A percentile compares a stretch with the other conserved stretches of the same genome.
Evolutionary conservation across 2,888 invertebrate genomes (phyloP).

Genomic region (Meandrusa payeni): DNA sequence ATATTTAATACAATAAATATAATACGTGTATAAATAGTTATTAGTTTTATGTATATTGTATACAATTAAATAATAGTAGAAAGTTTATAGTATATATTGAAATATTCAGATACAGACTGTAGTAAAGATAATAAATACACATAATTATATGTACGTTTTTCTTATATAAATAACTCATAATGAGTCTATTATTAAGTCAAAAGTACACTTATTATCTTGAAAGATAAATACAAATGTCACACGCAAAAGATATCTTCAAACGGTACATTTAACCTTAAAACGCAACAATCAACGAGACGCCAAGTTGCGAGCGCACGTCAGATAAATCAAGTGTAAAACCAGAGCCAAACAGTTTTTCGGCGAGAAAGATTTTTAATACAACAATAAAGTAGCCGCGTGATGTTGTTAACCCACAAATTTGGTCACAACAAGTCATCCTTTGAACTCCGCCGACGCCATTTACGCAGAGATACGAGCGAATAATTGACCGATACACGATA

Average conservation of each 20-base stretch:
- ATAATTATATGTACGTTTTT: no score
- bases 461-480: slow-evolving; percentile 36
- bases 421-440: slow-evolving; percentile 51
- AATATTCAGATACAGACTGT: no score
- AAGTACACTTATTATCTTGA: slow-evolving; percentile 8
- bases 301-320: slow-evolving; percentile 29
- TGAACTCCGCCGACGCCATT: slow-evolving; percentile 41
- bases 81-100: no score
- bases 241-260: no score
- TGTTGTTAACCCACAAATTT: slow-evolving; percentile 57
- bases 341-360: slow-evolving; percentile 54
- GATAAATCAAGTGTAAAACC: slow-evolving; percentile 53
- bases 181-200: neutral
- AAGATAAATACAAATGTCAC: no score
- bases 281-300: slow-evolving; percentile 43
- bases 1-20: no score
- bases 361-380: slow-evolving; percentile 55
- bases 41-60: no score
- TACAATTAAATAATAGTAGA: no score
- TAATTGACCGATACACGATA: slow-evolving; percentile 27
- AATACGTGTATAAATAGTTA: no score
- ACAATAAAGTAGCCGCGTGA: slow-evolving; percentile 56
- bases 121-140: no score
- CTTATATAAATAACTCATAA: neutral
- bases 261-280: slow-evolving; percentile 36